Evolutionary conservation across 2,888 invertebrate species (phyloP).

Genomic region (Folsomia candida): DNA sequence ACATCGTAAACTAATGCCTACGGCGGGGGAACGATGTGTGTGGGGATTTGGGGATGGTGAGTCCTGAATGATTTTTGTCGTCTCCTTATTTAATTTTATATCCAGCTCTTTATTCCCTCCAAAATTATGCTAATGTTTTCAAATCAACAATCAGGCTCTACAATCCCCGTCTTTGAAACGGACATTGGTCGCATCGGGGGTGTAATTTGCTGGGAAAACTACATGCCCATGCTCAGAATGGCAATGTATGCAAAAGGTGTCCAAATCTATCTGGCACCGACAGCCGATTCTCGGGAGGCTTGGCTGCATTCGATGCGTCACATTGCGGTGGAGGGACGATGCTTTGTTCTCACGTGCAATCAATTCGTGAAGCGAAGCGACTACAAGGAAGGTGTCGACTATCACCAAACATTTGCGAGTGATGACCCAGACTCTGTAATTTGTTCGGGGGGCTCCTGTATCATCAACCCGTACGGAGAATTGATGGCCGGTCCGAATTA

Average conservation of each 20-base stretch:
- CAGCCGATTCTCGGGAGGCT: conserved; percentile 35
- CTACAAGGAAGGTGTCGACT: conserved; percentile 28
- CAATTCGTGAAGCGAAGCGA: conserved; percentile 35
- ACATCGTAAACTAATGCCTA: conserved; percentile 39
- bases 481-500: conserved; percentile 38
- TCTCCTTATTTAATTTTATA: too few species aligned
- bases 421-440: conserved; percentile 27
- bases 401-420: conserved; percentile 18
- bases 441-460: conserved; percentile 35
- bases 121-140: too few species aligned
- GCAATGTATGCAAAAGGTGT: conserved; percentile 41
- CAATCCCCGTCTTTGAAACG: conserved; percentile 29
- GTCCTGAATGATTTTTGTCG: too few species aligned
- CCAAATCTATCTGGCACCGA: conserved; percentile 40
- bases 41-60: conserved; percentile 43
- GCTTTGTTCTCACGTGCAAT: conserved; percentile 41
- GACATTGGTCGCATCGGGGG: conserved; percentile 35
- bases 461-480: conserved; percentile 35
- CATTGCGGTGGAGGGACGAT: conserved; percentile 41
- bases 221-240: conserved; percentile 38
- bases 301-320: conserved; percentile 40
- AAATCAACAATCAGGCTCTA: too few species aligned
- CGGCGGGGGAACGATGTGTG: conserved; percentile 32
- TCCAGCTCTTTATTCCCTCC: too few species aligned
- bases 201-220: conserved; percentile 43